These are phyloP conservation scores for Periplaneta americana DNA, from an alignment of 1,140 invertebrate species.

Conservation along the genomic window DNA sequence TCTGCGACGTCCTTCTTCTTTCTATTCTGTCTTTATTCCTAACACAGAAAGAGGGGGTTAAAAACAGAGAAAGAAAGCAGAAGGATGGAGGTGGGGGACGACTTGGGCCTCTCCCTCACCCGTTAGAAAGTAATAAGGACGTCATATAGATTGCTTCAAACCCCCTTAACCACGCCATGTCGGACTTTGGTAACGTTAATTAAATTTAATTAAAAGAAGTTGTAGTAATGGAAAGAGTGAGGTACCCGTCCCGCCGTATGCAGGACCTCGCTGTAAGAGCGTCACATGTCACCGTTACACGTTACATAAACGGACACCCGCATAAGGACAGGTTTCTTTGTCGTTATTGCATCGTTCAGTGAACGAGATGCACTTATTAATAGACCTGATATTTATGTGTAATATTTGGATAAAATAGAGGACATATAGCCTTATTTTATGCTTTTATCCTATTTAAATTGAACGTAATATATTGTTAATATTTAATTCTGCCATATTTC, in stretches of 20 bases:
- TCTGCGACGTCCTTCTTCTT: background rate
- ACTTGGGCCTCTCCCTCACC: background rate
- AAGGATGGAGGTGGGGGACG: background rate
- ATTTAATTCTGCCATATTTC: no score
- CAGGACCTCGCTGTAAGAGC: background rate
- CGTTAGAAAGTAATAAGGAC: constrained; percentile 9
- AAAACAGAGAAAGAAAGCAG: background rate
- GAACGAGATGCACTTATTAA: no score
- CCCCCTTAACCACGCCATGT: constrained; percentile 6
- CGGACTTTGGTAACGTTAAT: constrained; percentile 15
- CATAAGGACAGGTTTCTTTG: no score
- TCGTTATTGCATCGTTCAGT: no score
- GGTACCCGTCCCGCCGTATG: background rate
- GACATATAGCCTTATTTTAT: no score
- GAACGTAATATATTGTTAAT: no score
- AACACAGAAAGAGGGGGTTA: background rate
- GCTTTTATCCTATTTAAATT: no score
- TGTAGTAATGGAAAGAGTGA: constrained; percentile 11
- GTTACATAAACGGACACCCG: no score
- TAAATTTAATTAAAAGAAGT: constrained; percentile 21
- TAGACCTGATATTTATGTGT: no score
- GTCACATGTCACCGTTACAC: background rate
- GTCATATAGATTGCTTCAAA: constrained; percentile 2
- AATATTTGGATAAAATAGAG: no score
- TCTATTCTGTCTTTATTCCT: background rate